Evolutionary conservation across 2,888 invertebrate species (phyloP).

Genomic region (Sarcophaga subvicina): DNA sequence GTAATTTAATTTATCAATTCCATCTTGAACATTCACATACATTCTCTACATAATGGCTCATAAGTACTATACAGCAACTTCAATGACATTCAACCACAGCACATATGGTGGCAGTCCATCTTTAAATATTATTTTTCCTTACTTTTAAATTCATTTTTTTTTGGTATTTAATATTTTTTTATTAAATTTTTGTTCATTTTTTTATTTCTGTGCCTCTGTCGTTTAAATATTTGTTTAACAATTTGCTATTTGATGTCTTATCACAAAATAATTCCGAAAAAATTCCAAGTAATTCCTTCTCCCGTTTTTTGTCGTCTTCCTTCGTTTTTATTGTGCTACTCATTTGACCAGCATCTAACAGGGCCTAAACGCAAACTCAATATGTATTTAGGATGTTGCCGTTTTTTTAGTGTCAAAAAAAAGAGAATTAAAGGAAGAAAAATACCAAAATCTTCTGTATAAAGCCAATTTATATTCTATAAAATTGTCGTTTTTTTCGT

Average conservation of each 20-base stretch:
- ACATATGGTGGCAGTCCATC: too few relatives aligned
- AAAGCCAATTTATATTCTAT: conserved; percentile 26
- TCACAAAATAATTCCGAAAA: background rate
- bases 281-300: background rate
- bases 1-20: conserved; percentile 39
- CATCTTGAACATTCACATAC: conserved; percentile 14
- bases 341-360: background rate
- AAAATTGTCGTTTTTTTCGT: background rate
- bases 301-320: too few relatives aligned
- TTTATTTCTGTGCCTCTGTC: background rate
- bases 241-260: background rate
- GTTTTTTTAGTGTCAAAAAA: background rate
- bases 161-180: background rate
- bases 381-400: background rate
- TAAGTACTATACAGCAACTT: too few relatives aligned
- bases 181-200: background rate
- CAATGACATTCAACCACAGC: too few relatives aligned
- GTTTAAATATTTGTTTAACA: background rate
- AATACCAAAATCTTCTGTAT: conserved; percentile 9
- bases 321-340: background rate
- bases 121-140: background rate
- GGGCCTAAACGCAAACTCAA: conserved; percentile 23
- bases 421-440: background rate
- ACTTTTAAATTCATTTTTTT: background rate
- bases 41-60: background rate